Evolutionary conservation across 2,113 vertebrate species (phyloP).

Genomic region (Heptranchias perlo): DNA sequence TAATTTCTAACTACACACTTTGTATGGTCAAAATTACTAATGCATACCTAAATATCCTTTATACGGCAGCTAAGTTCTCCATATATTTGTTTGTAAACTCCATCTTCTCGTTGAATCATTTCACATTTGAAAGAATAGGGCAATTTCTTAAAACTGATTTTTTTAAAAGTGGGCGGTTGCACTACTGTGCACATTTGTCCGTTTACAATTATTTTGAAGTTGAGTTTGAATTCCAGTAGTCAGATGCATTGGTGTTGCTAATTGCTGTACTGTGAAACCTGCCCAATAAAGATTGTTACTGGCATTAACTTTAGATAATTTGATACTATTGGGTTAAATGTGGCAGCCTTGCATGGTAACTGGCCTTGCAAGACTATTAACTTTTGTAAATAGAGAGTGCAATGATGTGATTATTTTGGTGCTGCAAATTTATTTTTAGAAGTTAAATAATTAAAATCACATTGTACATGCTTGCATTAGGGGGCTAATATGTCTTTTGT

Average conservation of each 20-base stretch:
- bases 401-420: not conserved
- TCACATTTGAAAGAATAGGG: not conserved
- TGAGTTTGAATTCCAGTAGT: not conserved
- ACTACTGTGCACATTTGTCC: not conserved
- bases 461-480: not conserved
- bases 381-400: not conserved
- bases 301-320: not conserved
- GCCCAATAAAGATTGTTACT: not conserved
- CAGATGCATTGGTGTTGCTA: not conserved
- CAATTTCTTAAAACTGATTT: not conserved
- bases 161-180: not conserved
- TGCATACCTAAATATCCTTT: not conserved
- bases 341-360: not conserved
- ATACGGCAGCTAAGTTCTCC: not conserved
- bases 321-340: not conserved
- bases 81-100: not conserved
- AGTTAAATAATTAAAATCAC: not conserved
- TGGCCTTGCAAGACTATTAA: not conserved
- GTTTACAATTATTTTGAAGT: not conserved
- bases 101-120: not conserved
- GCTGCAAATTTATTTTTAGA: not conserved
- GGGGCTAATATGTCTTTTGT: not conserved
- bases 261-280: not conserved
- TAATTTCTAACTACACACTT: not conserved
- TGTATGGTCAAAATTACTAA: not conserved